A percentile compares a stretch with the other conserved stretches of the same genome.
Evolutionary conservation across 2,888 invertebrate species (phyloP).

Genomic region (Nezara viridula): DNA sequence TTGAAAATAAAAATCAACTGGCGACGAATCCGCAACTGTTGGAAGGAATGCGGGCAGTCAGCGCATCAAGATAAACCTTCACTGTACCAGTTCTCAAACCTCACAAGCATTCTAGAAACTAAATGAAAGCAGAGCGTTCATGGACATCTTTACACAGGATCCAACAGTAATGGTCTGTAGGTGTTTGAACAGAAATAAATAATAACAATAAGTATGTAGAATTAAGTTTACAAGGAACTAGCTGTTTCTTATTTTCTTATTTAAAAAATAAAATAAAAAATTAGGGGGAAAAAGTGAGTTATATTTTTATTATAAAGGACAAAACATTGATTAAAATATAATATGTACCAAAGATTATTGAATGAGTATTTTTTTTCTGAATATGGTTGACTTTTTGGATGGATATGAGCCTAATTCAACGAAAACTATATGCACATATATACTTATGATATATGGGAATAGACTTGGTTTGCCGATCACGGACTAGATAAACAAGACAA

Average conservation of each 20-base stretch:
- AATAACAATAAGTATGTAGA: not conserved
- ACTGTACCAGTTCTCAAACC: not conserved
- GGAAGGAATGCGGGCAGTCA: not conserved
- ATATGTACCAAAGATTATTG: too few relatives aligned
- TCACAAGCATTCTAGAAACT: not conserved
- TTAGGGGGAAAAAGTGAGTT: too few relatives aligned
- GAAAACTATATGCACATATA: too few relatives aligned
- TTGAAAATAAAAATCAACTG: conserved; percentile 24
- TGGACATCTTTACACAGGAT: not conserved
- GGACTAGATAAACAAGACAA: not conserved
- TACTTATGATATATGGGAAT: not conserved
- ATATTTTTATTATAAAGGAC: too few relatives aligned
- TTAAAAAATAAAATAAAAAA: too few relatives aligned
- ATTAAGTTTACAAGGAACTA: too few relatives aligned
- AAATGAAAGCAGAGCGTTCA: not conserved
- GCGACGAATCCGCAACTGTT: not conserved
- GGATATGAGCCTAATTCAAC: too few relatives aligned
- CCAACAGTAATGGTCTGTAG: too few relatives aligned
- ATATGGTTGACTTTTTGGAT: too few relatives aligned
- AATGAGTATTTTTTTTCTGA: not conserved
- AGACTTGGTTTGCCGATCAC: not conserved
- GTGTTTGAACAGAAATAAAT: not conserved
- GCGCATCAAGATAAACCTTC: not conserved
- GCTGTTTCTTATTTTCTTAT: too few relatives aligned
- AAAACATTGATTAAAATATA: not conserved